Evolutionary conservation across 1,140 invertebrate genomes (phyloP), one percentile per base, ranked within the genome.

Genomic region (Vollenhovia emeryi): DNA sequence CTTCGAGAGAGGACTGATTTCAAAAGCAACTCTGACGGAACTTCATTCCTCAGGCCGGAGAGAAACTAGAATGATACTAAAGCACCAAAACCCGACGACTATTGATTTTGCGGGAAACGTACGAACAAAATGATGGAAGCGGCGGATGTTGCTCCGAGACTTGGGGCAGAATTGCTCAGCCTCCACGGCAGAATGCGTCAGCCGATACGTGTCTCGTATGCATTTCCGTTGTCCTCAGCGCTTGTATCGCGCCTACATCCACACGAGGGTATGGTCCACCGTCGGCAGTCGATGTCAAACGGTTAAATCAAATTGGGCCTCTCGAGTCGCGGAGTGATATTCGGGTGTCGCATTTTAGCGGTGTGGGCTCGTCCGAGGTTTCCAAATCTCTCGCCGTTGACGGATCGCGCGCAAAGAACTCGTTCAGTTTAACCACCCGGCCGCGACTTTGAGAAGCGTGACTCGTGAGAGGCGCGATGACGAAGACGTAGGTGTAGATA

Each of bases 1-100:
- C 36, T 27, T 86, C 62, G 55, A 43, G 6, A 50, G 13, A 21
- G 83, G 75, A 91, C 91, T 76, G 55, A 84, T 93, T 92, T 86
- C 86, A 88, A 78, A 79, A 76, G 85, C 86, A 84, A 83, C n/a
- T 9, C 62, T 5, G 40, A 3, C 24, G 15, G 52, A 18, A 71
- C 21, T 36, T 87, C 27, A 2, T 24, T 59, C 33, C 15, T 57
- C 40, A 15, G 15, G 24, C 43, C n/a, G 1, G 9, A 48, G 13
- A 11, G 13, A 45, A n/a, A 40, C 6, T 9, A 21, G 2, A 30
- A 7, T 18, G 33, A 52, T 27, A 80, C 9, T 55, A 15, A 69
- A 6, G 21, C 21, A 52, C 2, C 11, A 9, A 6, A 50, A 48
- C 3, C 9, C 21, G 18, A n/a, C 36, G 43, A 33, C 33, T n/a